These are phyloP conservation scores for Staurois parvus DNA, from an alignment of 2,797 vertebrate species.

Conservation along the genomic window DNA sequence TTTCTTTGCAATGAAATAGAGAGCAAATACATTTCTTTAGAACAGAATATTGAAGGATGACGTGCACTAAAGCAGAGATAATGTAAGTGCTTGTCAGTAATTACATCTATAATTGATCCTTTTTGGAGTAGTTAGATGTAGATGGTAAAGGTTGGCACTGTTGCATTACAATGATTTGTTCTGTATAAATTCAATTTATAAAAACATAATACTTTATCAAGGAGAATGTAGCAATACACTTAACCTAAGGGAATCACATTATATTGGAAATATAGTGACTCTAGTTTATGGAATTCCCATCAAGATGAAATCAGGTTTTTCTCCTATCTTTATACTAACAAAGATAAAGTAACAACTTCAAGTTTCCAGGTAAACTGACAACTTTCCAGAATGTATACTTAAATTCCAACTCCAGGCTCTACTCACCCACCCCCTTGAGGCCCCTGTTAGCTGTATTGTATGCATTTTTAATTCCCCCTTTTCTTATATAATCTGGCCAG, in stretches of 20 bases:
- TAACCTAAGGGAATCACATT: constrained; percentile 40
- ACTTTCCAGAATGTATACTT: not conserved
- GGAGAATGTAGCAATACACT: constrained; percentile 44
- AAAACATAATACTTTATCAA: constrained; percentile 38
- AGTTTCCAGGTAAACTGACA: not conserved
- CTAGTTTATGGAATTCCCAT: constrained; percentile 6
- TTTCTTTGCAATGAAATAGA: constrained; percentile 8
- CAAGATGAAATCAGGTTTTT: constrained; percentile 14
- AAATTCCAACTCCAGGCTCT: not conserved
- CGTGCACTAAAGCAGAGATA: not conserved
- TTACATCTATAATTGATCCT: not conserved
- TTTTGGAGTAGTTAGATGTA: not conserved
- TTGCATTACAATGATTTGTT: not conserved
- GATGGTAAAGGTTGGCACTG: too few relatives aligned
- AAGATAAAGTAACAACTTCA: not conserved
- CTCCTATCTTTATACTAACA: not conserved
- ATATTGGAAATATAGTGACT: not conserved
- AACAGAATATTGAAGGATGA: constrained; percentile 21
- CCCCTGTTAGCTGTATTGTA: too few relatives aligned
- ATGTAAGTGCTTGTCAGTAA: not conserved
- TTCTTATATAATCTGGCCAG: too few relatives aligned
- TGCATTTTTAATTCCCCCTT: too few relatives aligned
- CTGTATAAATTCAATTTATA: constrained; percentile 23
- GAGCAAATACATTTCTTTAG: not conserved
- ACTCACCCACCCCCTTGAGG: too few relatives aligned